These are phyloP conservation scores for Pterostichus madidus DNA, from an alignment of 2,888 invertebrate species.

Conservation along the genomic window DNA sequence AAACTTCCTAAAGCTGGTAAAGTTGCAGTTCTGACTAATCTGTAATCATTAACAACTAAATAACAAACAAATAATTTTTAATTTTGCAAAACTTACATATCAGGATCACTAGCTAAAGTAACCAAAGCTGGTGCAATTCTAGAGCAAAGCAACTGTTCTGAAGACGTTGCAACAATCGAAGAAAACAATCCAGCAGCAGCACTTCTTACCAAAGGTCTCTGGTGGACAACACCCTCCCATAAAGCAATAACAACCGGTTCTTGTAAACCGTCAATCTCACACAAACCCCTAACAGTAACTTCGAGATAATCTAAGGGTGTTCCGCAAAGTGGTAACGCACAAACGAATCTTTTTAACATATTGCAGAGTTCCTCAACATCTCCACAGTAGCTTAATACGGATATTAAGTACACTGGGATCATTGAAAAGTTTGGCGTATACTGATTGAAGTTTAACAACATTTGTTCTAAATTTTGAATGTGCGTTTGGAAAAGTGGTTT, in stretches of 20 bases:
- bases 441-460: constrained; percentile 80
- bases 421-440: constrained; percentile 80
- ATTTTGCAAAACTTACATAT: constrained; percentile 78
- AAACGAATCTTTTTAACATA: constrained; percentile 81
- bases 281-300: constrained; percentile 74
- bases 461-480: constrained; percentile 81
- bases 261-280: constrained; percentile 76
- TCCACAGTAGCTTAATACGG: constrained; percentile 80
- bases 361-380: constrained; percentile 78
- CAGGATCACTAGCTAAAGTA: constrained; percentile 84
- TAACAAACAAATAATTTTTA: not conserved
- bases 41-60: constrained; percentile 71
- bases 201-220: constrained; percentile 80
- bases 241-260: constrained; percentile 81
- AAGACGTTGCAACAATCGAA: constrained; percentile 79
- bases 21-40: constrained; percentile 81
- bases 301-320: constrained; percentile 77
- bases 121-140: constrained; percentile 85
- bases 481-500: constrained; percentile 81
- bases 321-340: constrained; percentile 79
- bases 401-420: constrained; percentile 82
- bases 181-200: constrained; percentile 82
- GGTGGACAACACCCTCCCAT: constrained; percentile 85
- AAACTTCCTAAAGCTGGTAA: constrained; percentile 82
- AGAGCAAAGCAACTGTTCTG: constrained; percentile 79